phyloP scores from a whole-genome alignment of 2,113 vertebrate genomes.

The Myrmecophaga tridactyla region DNA sequence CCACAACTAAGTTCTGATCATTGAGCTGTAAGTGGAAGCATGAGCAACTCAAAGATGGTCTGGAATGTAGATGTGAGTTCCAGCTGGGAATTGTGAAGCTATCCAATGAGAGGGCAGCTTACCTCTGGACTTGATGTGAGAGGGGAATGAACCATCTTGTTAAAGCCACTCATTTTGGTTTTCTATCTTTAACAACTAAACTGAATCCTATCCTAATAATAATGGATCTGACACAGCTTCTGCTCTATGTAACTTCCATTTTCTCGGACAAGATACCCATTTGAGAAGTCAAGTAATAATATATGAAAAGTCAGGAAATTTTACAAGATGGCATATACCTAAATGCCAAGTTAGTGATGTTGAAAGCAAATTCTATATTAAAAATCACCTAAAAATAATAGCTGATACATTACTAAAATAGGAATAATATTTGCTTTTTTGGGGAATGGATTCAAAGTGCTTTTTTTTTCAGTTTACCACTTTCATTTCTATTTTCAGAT shows the following conservation, averaged over 20 bases:
- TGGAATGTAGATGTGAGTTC: neutral
- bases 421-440: neutral
- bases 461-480: neutral
- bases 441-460: neutral
- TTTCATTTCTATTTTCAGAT: conserved; percentile 35
- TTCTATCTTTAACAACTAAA: neutral
- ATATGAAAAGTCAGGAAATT: neutral
- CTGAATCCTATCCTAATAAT: neutral
- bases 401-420: neutral
- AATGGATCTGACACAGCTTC: neutral
- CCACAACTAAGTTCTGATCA: neutral
- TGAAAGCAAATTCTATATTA: neutral
- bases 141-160: neutral
- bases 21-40: neutral
- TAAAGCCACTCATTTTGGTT: neutral
- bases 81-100: neutral
- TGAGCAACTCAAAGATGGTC: neutral
- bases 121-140: neutral
- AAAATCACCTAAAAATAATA: conserved; percentile 23
- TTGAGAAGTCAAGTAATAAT: conserved; percentile 13
- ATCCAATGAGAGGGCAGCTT: neutral
- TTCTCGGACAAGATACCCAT: conserved; percentile 14
- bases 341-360: neutral
- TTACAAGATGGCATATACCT: neutral
- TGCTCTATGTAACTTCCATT: conserved; percentile 6